Conservation (phyloP, 2,113 vertebrate genomes). For the Chauna torquata region DNA sequence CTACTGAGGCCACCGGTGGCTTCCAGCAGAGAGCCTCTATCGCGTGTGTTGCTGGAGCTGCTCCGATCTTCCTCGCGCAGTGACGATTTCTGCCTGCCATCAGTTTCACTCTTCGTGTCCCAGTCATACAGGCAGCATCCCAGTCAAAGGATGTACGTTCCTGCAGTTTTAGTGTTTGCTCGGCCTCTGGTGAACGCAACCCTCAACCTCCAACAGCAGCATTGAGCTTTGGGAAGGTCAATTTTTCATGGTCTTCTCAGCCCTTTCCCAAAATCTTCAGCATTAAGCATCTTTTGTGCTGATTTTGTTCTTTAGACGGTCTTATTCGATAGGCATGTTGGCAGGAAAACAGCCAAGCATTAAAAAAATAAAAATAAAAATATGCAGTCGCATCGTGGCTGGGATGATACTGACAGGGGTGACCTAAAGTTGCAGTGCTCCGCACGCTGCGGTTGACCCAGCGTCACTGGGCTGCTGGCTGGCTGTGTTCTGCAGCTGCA, state of each 20-base stretch:
- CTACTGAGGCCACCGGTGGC: accelerated
- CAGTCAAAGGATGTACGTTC: accelerated
- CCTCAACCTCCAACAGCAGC: not conserved
- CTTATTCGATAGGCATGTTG: accelerated
- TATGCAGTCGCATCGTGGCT: accelerated
- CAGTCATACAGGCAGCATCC: accelerated
- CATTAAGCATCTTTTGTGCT: not conserved
- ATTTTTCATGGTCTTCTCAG: not conserved
- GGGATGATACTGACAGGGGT: not conserved
- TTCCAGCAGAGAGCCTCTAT: not conserved
- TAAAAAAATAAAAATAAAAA: not conserved
- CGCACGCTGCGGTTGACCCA: accelerated
- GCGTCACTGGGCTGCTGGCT: not conserved
- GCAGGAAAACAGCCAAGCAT: not conserved
- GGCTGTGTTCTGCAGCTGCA: not conserved
- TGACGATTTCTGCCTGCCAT: not conserved
- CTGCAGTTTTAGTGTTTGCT: accelerated
- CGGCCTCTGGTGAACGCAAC: not conserved
- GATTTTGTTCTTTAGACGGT: not conserved
- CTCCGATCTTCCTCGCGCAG: not conserved
- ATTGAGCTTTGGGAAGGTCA: not conserved
- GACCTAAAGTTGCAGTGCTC: slow-evolving; percentile 16
- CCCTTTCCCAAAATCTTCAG: not conserved
- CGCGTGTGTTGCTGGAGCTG: not conserved
- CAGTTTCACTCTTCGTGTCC: accelerated